Percentiles rank a stretch among this genome's conserved stretches.
These are phyloP conservation scores for Arrhamphus sclerolepis DNA, from an alignment of 2,797 vertebrate species.

Conservation along the genomic window DNA sequence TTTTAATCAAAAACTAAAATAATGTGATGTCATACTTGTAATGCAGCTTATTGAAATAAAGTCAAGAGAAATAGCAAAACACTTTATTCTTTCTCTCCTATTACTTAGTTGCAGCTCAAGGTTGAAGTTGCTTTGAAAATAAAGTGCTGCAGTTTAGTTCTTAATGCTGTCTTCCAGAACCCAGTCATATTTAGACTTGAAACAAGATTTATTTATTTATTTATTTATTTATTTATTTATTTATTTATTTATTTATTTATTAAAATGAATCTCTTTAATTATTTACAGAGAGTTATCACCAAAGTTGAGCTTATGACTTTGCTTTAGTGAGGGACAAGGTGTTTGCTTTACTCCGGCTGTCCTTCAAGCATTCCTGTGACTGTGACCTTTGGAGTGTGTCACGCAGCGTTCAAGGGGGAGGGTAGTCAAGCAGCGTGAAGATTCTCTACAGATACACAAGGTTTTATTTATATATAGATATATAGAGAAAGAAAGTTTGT, in stretches of 20 bases:
- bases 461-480: conserved; percentile 42
- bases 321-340: conserved; percentile 66
- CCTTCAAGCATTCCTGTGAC: conserved; percentile 85
- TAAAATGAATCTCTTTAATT: conserved; percentile 40
- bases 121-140: too few species aligned
- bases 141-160: too few species aligned
- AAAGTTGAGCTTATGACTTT: conserved; percentile 63
- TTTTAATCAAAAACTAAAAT: too few species aligned
- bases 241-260: neutral
- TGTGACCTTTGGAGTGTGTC: conserved; percentile 88
- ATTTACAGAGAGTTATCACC: conserved; percentile 63
- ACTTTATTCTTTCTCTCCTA: too few species aligned
- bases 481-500: too few species aligned
- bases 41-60: too few species aligned
- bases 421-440: conserved; percentile 63
- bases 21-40: too few species aligned
- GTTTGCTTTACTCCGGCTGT: conserved; percentile 76
- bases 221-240: too few species aligned
- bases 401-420: conserved; percentile 72
- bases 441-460: conserved; percentile 64
- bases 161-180: neutral
- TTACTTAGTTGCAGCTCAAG: too few species aligned
- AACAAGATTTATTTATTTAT: neutral
- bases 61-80: too few species aligned
- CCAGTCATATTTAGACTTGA: neutral